Percentiles rank a stretch among this genome's conserved stretches.
Conservation (phyloP, 1,140 invertebrate species). For the Drosophila simulans region DNA sequence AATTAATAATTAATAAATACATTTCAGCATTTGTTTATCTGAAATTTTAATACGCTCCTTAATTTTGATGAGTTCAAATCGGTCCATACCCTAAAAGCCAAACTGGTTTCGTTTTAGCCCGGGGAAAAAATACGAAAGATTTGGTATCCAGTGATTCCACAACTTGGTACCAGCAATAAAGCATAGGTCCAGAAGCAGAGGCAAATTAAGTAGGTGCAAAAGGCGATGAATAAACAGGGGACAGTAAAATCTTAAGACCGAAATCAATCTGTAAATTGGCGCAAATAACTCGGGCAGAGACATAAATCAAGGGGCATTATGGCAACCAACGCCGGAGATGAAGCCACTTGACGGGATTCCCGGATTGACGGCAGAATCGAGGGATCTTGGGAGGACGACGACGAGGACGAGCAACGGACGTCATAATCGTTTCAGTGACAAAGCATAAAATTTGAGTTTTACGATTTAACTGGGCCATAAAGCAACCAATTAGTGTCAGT, state of each 20-base stretch:
- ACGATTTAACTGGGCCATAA: slow-evolving; percentile 81
- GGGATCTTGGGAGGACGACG: slow-evolving; percentile 1
- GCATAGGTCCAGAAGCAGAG: neutral
- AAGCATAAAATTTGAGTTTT: slow-evolving; percentile 83
- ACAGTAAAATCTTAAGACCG: slow-evolving; percentile 50
- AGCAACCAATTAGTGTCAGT: slow-evolving; percentile 84
- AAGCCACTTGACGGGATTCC: slow-evolving; percentile 54
- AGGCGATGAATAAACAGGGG: slow-evolving; percentile 43
- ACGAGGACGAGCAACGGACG: slow-evolving; percentile 54
- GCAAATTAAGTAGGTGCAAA: slow-evolving; percentile 59
- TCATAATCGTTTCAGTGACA: slow-evolving; percentile 83
- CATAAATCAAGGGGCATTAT: slow-evolving; percentile 65
- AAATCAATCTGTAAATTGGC: slow-evolving; percentile 78
- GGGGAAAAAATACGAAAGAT: neutral
- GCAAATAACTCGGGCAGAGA: slow-evolving; percentile 64
- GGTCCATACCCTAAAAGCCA: neutral
- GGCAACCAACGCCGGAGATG: slow-evolving; percentile 42
- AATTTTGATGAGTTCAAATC: neutral
- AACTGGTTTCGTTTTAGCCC: slow-evolving; percentile 10
- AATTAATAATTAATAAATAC: slow-evolving; percentile 1
- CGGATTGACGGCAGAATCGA: slow-evolving; percentile 15
- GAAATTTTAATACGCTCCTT: neutral
- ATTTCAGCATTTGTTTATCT: neutral
- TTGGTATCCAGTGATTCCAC: neutral
- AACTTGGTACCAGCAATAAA: slow-evolving; percentile 25